A percentile compares a stretch with the other conserved stretches of the same genome.
Conservation (phyloP, 2,113 vertebrate genomes). For the Aspidoscelis tigris region DNA sequence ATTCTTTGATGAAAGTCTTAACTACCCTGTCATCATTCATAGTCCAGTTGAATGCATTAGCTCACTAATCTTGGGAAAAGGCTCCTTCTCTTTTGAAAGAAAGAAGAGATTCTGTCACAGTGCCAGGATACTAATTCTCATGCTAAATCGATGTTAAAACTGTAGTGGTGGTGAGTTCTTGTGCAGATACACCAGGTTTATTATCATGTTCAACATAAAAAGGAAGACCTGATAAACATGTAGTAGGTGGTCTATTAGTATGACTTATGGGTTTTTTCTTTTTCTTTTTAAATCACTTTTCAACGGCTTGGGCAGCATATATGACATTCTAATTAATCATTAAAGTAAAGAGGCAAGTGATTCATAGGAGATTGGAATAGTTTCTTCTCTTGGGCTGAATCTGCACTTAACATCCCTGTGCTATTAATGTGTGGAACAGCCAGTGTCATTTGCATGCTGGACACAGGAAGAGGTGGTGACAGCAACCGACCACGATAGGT, state of each 20-base stretch:
- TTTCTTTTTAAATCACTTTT: slow-evolving; percentile 3
- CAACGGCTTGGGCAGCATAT: neutral
- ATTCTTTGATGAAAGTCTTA: slow-evolving; percentile 8
- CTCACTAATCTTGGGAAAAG: neutral
- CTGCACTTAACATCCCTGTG: no score
- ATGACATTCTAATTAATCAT: neutral
- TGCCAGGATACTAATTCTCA: neutral
- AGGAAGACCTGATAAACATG: neutral
- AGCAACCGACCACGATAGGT: no score
- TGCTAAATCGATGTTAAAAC: neutral
- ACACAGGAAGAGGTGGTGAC: no score
- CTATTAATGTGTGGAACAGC: no score
- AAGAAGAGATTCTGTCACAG: neutral
- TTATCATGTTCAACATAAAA: neutral
- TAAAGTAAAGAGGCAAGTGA: neutral
- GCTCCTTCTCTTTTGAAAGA: neutral
- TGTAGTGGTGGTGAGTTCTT: neutral
- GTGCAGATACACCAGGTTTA: neutral
- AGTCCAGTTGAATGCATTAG: slow-evolving; percentile 17
- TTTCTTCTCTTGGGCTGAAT: no score
- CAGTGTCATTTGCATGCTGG: no score
- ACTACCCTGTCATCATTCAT: slow-evolving; percentile 12
- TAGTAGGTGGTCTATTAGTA: neutral
- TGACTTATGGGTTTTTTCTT: neutral
- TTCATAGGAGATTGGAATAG: no score